phyloP scores from a whole-genome alignment of 35 echinoderm and acorn worm species.

The Apostichopus parvimensis region DNA sequence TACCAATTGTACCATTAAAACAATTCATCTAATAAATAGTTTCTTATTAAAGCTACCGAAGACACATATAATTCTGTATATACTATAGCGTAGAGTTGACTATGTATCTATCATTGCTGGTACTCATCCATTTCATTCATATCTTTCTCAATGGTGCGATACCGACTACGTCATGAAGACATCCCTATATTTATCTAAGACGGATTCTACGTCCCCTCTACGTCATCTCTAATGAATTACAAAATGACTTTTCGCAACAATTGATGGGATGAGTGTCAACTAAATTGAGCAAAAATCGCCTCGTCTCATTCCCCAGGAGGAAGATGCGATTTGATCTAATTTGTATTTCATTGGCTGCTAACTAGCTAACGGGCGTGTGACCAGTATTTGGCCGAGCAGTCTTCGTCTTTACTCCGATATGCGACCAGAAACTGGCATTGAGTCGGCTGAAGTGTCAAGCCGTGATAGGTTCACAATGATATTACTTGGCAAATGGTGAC shows the following conservation, averaged over 20 bases:
- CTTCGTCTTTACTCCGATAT: neutral
- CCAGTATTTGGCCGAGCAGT: neutral
- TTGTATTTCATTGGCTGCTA: conserved; percentile 45
- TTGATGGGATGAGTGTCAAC: neutral
- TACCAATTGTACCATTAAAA: too few species aligned
- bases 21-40: too few species aligned
- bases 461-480: neutral
- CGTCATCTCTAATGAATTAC: neutral
- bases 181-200: too few species aligned
- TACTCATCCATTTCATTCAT: too few species aligned
- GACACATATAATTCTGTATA: too few species aligned
- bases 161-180: too few species aligned
- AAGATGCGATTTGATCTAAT: conserved; percentile 28
- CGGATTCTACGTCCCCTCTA: too few species aligned
- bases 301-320: neutral
- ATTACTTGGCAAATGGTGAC: conserved; percentile 12
- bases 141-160: too few species aligned
- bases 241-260: conserved; percentile 7
- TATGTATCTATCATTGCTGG: too few species aligned
- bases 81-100: too few species aligned
- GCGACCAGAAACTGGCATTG: neutral
- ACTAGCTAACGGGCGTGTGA: conserved; percentile 25
- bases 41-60: too few species aligned
- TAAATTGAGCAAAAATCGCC: neutral
- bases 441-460: neutral